phyloP scores from a whole-genome alignment of 2,888 invertebrate species.

The Nomada ferruginata region DNA sequence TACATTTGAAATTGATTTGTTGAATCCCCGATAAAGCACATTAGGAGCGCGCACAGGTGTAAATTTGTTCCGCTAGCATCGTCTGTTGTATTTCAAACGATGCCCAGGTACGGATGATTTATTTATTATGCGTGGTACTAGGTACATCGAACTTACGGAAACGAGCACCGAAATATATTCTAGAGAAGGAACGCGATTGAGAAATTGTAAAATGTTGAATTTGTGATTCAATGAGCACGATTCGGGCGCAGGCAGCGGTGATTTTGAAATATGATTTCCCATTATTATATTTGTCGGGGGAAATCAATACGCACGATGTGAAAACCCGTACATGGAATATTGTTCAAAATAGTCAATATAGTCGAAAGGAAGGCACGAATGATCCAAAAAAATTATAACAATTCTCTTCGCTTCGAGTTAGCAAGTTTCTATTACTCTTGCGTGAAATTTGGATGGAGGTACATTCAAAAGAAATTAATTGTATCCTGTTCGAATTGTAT shows the following conservation, averaged over 20 bases:
- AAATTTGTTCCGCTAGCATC: background rate
- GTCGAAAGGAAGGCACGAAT: too few species aligned
- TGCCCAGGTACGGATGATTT: background rate
- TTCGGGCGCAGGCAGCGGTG: background rate
- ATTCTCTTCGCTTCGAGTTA: too few species aligned
- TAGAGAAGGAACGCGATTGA: background rate
- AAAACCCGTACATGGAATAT: too few species aligned
- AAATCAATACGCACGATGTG: background rate
- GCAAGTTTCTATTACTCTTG: too few species aligned
- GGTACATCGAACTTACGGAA: background rate
- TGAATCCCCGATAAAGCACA: background rate
- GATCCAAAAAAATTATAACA: too few species aligned
- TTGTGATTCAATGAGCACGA: slow-evolving; percentile 2
- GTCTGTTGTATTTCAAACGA: background rate
- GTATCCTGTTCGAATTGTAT: too few species aligned
- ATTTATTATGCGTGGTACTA: background rate
- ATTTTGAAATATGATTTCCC: background rate
- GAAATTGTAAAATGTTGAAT: slow-evolving; percentile 1
- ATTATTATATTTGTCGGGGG: background rate
- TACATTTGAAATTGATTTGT: background rate
- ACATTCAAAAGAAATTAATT: too few species aligned
- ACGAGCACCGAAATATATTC: background rate
- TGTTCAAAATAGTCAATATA: too few species aligned
- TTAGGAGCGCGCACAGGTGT: background rate
- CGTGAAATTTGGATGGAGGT: too few species aligned